Conservation (phyloP, 1,140 invertebrate species). For the Heliconius hermathena region DNA sequence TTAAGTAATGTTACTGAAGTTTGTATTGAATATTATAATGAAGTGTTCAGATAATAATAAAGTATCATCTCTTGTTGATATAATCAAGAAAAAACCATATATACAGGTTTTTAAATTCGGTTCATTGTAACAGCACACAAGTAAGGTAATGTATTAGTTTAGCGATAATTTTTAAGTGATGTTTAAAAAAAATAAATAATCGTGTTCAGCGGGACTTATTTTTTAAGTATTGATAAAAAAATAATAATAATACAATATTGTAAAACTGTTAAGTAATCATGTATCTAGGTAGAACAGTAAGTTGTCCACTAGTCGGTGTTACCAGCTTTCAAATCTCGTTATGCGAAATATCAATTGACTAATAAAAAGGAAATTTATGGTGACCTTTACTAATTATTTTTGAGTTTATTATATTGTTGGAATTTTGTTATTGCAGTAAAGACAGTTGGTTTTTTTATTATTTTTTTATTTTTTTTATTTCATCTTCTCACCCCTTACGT, state of each 20-base stretch:
- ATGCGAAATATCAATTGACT: constrained; percentile 71
- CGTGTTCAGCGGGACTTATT: constrained; percentile 78
- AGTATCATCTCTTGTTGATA: constrained; percentile 64
- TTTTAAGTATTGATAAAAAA: constrained; percentile 74
- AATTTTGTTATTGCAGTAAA: constrained; percentile 70
- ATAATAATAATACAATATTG: constrained; percentile 68
- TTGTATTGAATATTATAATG: constrained; percentile 71
- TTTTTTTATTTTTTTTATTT: constrained; percentile 67
- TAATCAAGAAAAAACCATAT: constrained; percentile 51
- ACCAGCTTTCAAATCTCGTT: constrained; percentile 74
- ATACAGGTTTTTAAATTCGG: constrained; percentile 59
- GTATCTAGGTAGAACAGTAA: constrained; percentile 76
- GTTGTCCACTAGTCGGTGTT: constrained; percentile 77
- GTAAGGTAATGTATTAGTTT: constrained; percentile 74
- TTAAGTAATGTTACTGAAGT: constrained; percentile 70
- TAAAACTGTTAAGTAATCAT: constrained; percentile 79
- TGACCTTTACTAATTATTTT: constrained; percentile 71
- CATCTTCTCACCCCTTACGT: constrained; percentile 57
- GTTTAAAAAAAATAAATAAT: constrained; percentile 72
- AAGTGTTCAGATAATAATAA: constrained; percentile 79
- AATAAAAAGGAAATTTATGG: constrained; percentile 67
- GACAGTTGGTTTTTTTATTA: constrained; percentile 54
- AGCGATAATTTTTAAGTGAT: constrained; percentile 76
- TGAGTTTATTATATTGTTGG: constrained; percentile 70
- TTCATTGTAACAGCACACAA: constrained; percentile 75